phyloP scores from a whole-genome alignment of 2,797 vertebrate genomes.

The Gallirallus australis region DNA sequence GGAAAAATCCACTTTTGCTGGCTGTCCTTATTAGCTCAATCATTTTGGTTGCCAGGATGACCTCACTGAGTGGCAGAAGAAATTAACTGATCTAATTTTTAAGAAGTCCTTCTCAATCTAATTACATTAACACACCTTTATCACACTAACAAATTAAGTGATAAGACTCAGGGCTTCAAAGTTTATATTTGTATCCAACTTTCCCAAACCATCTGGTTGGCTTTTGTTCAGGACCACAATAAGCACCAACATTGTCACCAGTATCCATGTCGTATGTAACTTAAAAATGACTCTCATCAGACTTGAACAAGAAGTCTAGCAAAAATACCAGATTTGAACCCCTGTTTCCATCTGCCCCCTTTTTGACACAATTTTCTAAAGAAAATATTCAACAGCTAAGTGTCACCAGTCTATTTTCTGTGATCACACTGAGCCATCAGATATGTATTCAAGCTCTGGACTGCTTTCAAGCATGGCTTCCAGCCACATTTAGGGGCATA shows the following conservation, averaged over 20 bases:
- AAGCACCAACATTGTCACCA: neutral
- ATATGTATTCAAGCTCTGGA: neutral
- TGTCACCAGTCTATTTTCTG: neutral
- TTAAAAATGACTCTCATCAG: slow-evolving; percentile 5
- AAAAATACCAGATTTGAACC: neutral
- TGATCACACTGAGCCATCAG: neutral
- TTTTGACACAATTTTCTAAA: neutral
- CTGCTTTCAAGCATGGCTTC: slow-evolving; percentile 2
- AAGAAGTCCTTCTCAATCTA: neutral
- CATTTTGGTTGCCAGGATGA: neutral
- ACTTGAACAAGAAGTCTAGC: neutral
- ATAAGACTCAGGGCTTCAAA: neutral
- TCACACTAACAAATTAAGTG: neutral
- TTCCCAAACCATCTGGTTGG: neutral
- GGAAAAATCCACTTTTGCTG: fast-evolving
- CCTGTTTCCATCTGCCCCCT: neutral
- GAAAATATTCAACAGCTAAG: neutral
- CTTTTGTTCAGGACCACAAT: neutral
- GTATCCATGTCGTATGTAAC: neutral
- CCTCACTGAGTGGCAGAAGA: neutral
- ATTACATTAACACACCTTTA: neutral
- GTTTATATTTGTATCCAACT: neutral
- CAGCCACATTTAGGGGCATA: neutral
- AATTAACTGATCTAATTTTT: neutral
- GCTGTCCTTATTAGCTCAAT: neutral